Evolutionary conservation across 2,113 vertebrate species (phyloP).

Genomic region (Sinosuthora webbiana): DNA sequence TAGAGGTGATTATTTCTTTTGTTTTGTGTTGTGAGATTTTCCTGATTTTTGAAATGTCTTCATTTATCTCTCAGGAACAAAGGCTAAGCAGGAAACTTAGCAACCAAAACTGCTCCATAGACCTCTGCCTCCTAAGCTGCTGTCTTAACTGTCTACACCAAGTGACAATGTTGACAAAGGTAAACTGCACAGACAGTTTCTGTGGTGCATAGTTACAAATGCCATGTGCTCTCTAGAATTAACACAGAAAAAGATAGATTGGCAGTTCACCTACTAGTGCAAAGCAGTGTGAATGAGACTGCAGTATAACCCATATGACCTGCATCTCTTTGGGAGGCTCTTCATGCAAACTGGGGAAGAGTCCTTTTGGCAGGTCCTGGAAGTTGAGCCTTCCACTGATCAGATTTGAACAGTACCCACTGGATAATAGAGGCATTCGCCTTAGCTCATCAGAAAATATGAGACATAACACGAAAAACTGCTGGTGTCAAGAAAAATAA

Average conservation of each 20-base stretch:
- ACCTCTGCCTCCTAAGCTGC: conserved; percentile 25
- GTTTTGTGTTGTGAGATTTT: not conserved
- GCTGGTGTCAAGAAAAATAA: not conserved
- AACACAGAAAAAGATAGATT: not conserved
- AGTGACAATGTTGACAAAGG: conserved; percentile 11
- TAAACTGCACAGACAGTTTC: not conserved
- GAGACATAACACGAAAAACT: not conserved
- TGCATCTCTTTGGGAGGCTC: not conserved
- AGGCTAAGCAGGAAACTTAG: conserved; percentile 1
- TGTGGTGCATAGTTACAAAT: not conserved
- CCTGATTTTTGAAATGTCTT: not conserved
- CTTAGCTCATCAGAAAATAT: not conserved
- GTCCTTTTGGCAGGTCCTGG: not conserved
- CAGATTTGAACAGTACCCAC: not conserved
- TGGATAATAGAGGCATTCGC: not conserved
- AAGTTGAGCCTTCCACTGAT: not conserved
- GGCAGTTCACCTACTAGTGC: not conserved
- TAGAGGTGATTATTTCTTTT: not conserved
- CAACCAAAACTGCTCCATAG: not conserved
- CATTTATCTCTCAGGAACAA: not conserved
- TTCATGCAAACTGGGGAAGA: not conserved
- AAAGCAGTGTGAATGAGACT: not conserved
- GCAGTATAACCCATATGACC: not conserved
- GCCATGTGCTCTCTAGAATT: not conserved
- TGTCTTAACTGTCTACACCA: not conserved